Conservation (phyloP, 2,113 vertebrate species). For the Oncorhynchus tshawytscha region DNA sequence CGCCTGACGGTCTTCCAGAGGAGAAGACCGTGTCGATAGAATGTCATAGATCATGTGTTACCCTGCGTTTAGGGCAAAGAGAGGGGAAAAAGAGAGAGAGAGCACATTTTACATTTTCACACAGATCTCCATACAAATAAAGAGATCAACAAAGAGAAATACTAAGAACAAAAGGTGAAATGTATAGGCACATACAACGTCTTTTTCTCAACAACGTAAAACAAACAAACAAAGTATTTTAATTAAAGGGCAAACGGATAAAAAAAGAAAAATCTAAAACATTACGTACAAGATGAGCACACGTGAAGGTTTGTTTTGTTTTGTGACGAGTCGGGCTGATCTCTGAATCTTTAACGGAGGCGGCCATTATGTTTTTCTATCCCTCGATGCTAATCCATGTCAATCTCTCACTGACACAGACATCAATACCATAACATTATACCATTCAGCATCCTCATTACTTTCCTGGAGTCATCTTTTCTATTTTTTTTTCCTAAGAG, state of each 20-base stretch:
- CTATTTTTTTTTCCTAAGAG: background rate
- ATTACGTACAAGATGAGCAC: background rate
- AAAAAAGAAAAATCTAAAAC: background rate
- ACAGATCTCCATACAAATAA: constrained; percentile 22
- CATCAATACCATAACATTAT: background rate
- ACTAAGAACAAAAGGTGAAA: background rate
- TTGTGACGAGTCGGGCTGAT: background rate
- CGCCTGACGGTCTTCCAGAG: background rate
- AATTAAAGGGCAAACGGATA: background rate
- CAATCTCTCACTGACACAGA: background rate
- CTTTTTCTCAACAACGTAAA: constrained; percentile 4
- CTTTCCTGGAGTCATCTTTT: background rate
- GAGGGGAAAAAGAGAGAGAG: too few species aligned
- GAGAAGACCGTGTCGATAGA: constrained; percentile 4
- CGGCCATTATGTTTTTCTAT: background rate
- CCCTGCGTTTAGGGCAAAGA: constrained; percentile 2
- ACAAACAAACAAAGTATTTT: background rate
- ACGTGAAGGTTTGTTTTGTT: background rate
- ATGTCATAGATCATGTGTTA: background rate
- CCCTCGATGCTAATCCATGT: background rate
- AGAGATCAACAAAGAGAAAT: constrained; percentile 2
- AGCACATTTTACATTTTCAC: background rate
- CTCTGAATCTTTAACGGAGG: background rate
- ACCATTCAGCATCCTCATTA: background rate
- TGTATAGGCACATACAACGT: constrained; percentile 15